phyloP scores from a whole-genome alignment of 2,113 vertebrate species.

The Oreochromis aureus region DNA sequence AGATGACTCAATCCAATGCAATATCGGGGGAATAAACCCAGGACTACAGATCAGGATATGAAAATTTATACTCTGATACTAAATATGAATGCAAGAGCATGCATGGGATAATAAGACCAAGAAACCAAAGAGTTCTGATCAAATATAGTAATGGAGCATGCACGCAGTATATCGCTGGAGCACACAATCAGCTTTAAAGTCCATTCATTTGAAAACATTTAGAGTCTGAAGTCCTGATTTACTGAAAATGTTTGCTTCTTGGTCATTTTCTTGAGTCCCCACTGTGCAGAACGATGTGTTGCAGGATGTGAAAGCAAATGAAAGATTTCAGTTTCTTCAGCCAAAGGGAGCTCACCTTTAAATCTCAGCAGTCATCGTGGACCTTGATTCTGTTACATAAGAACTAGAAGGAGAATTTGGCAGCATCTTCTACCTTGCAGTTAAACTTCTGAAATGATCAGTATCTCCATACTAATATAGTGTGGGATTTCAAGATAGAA shows the following conservation, averaged over 20 bases:
- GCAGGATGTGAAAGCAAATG: neutral
- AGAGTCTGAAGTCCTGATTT: neutral
- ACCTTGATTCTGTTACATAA: neutral
- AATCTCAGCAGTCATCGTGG: neutral
- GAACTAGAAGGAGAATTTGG: neutral
- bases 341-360: neutral
- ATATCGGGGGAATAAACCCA: neutral
- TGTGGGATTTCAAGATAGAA: neutral
- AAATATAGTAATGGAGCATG: neutral
- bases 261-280: neutral
- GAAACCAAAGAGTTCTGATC: neutral
- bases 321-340: neutral
- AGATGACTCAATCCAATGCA: neutral
- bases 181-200: neutral
- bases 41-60: neutral
- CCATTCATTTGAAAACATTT: neutral
- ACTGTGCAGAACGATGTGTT: neutral
- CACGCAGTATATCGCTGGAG: neutral
- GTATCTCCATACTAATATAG: neutral
- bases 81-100: neutral
- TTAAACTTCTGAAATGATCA: neutral
- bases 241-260: neutral
- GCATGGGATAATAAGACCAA: neutral
- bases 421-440: neutral
- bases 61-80: neutral